Conservation (phyloP, 23 tunicate species). For the Corella eumyota region DNA sequence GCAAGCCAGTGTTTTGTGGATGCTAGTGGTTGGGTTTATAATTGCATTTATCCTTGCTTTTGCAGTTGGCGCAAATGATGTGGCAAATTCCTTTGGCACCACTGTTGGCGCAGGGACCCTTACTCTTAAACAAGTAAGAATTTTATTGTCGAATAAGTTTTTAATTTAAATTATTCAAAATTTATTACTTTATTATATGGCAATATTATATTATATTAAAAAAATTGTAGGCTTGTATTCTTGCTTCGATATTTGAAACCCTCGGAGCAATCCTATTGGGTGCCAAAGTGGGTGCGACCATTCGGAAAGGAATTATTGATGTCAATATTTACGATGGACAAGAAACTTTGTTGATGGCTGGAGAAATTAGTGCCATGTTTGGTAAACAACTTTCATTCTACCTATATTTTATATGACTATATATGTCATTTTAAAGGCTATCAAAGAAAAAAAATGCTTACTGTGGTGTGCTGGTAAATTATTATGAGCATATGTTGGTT, state of each 20-base stretch:
- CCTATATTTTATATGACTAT: neutral
- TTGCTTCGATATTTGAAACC: conserved; percentile 89
- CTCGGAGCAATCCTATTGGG: conserved; percentile 89
- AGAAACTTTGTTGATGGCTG: conserved; percentile 67
- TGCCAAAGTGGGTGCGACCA: conserved; percentile 97
- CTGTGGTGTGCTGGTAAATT: too few species aligned
- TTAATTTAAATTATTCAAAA: neutral
- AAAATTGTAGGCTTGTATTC: conserved; percentile 73
- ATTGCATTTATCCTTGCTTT: conserved; percentile 90
- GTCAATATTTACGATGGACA: conserved; percentile 42
- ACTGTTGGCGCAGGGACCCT: conserved; percentile 93
- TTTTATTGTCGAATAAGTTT: neutral
- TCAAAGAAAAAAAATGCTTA: too few species aligned
- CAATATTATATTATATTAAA: too few species aligned
- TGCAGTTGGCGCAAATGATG: conserved; percentile 99
- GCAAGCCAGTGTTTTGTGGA: conserved; percentile 60
- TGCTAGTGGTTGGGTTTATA: conserved; percentile 75
- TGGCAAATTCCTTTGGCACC: conserved; percentile 96
- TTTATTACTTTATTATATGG: neutral
- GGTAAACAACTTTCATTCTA: conserved; percentile 18
- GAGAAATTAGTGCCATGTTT: conserved; percentile 81
- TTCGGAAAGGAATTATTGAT: conserved; percentile 90
- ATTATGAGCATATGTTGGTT: too few species aligned
- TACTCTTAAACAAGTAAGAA: conserved; percentile 73
- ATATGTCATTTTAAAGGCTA: neutral